Evolutionary conservation across 2,113 vertebrate species (phyloP).

Genomic region (Vimba vimba): DNA sequence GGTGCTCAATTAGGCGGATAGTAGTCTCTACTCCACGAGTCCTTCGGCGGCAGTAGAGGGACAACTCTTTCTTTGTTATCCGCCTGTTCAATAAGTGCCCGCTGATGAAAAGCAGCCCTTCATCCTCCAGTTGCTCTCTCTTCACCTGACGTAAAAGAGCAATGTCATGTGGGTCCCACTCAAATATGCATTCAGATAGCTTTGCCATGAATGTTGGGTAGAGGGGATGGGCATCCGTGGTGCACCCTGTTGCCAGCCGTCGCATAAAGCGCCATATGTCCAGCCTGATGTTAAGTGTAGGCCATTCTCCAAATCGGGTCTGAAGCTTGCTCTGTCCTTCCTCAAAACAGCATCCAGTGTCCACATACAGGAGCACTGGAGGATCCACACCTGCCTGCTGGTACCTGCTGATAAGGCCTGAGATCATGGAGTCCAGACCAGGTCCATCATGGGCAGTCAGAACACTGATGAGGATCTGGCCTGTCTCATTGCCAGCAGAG

Average conservation of each 20-base stretch:
- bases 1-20: not conserved
- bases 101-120: not conserved
- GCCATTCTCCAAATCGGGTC: slow-evolving; percentile 15
- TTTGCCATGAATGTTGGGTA: not conserved
- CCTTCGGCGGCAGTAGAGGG: too few species aligned
- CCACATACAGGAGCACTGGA: slow-evolving; percentile 30
- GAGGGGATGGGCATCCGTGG: not conserved
- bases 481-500: not conserved
- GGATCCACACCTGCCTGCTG: slow-evolving; percentile 17
- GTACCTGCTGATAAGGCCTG: slow-evolving; percentile 24
- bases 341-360: slow-evolving; percentile 8
- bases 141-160: not conserved
- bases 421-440: slow-evolving; percentile 25
- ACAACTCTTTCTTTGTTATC: too few species aligned
- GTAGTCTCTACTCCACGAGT: not conserved
- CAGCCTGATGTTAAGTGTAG: slow-evolving; percentile 11
- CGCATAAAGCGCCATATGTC: not conserved
- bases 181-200: not conserved
- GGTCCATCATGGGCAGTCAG: slow-evolving; percentile 31
- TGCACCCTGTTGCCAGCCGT: not conserved
- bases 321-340: slow-evolving; percentile 27
- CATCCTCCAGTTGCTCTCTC: not conserved
- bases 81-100: too few species aligned
- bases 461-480: slow-evolving; percentile 39
- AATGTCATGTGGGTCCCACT: not conserved